Base-by-base conservation (phyloP, 2,888 invertebrate species). In the Microctonus brassicae region DNA sequence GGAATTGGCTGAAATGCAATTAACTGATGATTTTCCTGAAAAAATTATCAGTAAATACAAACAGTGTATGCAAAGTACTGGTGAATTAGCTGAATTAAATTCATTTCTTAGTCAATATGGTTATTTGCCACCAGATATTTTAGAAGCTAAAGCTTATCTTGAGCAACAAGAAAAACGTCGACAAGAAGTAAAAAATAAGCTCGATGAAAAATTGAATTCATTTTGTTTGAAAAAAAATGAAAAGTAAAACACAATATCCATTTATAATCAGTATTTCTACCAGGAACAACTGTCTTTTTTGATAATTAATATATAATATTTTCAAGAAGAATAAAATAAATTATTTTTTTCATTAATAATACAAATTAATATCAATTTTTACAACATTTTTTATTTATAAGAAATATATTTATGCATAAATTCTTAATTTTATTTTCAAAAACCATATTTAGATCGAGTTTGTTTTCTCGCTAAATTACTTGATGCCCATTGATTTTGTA, bases 381-480 rank as follows among this genome's bases (percentile, higher is more conserved):
- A 47, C 17, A 39, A n/a, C 36, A 11, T 33, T 67, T 36, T 57
- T 58, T 33, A 69, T 61, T 58, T 36, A 60, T n/a, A 58, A 36
- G 39, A 26, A 52, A 26, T 52, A 1, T 36, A 65, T 22, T 64
- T 26, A 20, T 22, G 22, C 26, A 39, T 20, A 7, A 17, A 34
- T n/a, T 9, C n/a, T 34, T 33, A 20, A 1, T 33, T 61, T 9
- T n/a, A n/a, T 2, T 53, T 34, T 88, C 92, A 97, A 89, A 98
- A 98, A 57, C 98, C 97, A 90, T 98, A 98, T 91, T 98, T 98
- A 39, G 95, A 94, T 86, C 97, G 95, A n/a, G 97, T 96, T 88
- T 96, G 95, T 83, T 94, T 91, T 79, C 94, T 92, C 2, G 94
- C 94, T 89, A 94, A 92, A 81, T 94, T 92, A 86, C 95, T 97